Evolutionary conservation across 2,888 invertebrate species (phyloP), one percentile per base, ranked within the genome.

Genomic region (Drosophila macrospina): DNA sequence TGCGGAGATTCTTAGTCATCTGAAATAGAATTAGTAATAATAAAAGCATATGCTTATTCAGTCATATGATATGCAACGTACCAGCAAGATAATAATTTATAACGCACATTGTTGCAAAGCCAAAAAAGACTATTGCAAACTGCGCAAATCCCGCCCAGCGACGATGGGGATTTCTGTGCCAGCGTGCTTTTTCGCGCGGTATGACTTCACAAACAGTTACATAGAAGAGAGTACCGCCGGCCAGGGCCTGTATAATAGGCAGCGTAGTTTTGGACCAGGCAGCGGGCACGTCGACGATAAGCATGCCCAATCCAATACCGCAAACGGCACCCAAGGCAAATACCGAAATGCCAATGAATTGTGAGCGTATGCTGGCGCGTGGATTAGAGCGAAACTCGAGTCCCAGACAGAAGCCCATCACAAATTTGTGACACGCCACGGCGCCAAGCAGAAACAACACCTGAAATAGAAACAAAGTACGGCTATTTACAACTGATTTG

Each of bases 401-500:
- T 0, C 97, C 97, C 47, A 97, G 93, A 80, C 96, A 97, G 91
- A 97, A 96, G 0, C 95, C 95, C 56, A 97, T 96, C 13, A 97
- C 96, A 77, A 95, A 94, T 92, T 97, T 97, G 92, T 97, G 97
- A 4, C 95, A 95, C 0, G 95, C 94, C 1, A 97, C 95, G 6
- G 95, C 96, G 13, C 93, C 94, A 8, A 95, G 92, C 5, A 95
- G 92, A 15, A 95, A 93, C 0, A 95, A 91, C 0, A 96, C 95
- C 95, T 95, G 91, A 5, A 92, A 92, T 34, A 70, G 7, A 65
- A 20, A 45, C 52, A 42, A 54, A 62, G 24, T 11, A 28, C 59
- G 55, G 54, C 3, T 69, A 65, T 66, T 66, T 61, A 56, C 63
- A 41, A 48, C 26, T 45, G 45, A 60, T 50, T 67, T 42, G 70